Base-by-base conservation (phyloP, 2,113 vertebrate genomes). In the Anguilla rostrata region DNA sequence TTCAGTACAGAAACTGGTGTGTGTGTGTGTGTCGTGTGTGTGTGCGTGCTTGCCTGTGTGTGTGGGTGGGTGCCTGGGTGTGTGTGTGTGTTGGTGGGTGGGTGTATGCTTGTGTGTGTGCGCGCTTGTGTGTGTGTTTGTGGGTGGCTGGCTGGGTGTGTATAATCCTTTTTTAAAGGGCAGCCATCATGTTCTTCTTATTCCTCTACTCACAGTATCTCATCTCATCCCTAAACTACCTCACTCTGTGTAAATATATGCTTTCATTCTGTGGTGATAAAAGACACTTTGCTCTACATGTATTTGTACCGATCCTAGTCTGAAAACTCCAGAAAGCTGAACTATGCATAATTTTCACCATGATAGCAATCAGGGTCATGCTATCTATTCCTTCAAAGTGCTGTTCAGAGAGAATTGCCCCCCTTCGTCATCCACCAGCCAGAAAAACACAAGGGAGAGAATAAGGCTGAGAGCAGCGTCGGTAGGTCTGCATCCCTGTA, bases 1-100 rank as follows among this genome's bases (percentile, higher is more conserved):
- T 43, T 11, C 4, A 82, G 40, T 49, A 15, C 41, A 91, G 88
- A 91, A 90, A 91, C 84, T 89, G 87, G 89, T 84, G 90, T 85
- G 87, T 85, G 88, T 88, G 18, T 39, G 18, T 71, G 22, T 34
- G 89, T 90, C 87, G 81, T 92, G 90, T 88, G 86, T 66, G 60
- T 66, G 60, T 66, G 60, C 3, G 60, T 66, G 60, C 26, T 18
- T 9, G 43, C 34, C 34, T 34, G 34, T 34, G 34, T 34, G 90
- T 85, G 87, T 85, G 88, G 88, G 18, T 39, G 18, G 49, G 22
- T 34, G 89, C 89, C 87, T 83, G 81, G 91, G 90, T 88, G 86
- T 66, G 60, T 66, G 60, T 66, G 60, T 22, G 60, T 66, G 60
- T 18, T 89, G 87, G 89, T 84, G 90, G 84, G 87, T 85, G 88